Conservation (phyloP, 2,113 vertebrate genomes). For the Tichodroma muraria region DNA sequence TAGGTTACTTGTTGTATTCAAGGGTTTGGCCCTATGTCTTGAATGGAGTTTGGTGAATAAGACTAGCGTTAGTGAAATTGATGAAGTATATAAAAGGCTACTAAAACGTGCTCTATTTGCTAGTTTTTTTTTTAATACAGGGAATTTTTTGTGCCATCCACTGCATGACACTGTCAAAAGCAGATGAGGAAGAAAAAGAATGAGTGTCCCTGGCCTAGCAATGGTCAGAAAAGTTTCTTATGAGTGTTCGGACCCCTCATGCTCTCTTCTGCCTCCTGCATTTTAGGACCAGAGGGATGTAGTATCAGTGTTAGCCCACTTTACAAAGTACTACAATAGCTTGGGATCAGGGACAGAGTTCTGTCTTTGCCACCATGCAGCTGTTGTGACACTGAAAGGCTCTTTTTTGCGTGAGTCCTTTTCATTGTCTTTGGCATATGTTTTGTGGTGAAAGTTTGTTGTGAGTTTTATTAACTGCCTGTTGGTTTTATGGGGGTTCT, state of each 20-base stretch:
- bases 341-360: background rate
- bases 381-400: background rate
- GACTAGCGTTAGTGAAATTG: background rate
- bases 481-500: slow-evolving; percentile 2
- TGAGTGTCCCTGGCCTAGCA: background rate
- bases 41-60: background rate
- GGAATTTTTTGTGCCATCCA: background rate
- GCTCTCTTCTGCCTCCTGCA: background rate
- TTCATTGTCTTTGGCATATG: slow-evolving; percentile 18
- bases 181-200: background rate
- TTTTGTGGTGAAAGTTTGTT: background rate
- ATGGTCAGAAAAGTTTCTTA: background rate
- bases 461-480: background rate
- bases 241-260: background rate
- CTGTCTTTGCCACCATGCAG: background rate
- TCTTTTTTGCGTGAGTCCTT: background rate
- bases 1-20: background rate
- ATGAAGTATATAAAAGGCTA: background rate
- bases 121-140: background rate
- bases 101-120: background rate
- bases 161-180: background rate
- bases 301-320: background rate
- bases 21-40: background rate
- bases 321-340: background rate
- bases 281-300: background rate